These are phyloP conservation scores for Ctena decussata DNA, from an alignment of 2,888 invertebrate genomes.

Conservation along the genomic window DNA sequence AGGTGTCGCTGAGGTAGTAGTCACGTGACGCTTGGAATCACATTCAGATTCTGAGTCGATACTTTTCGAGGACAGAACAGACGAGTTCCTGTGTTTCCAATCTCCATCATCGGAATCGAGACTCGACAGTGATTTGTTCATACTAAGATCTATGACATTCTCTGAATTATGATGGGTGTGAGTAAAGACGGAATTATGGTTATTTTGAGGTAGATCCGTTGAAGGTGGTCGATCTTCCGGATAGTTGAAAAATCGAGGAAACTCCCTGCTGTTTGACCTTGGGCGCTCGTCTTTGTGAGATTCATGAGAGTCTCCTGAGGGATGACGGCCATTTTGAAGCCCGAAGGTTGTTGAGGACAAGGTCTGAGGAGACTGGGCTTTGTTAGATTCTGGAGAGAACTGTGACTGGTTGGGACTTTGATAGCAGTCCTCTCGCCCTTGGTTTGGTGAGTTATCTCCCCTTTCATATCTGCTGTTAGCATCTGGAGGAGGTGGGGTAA, in stretches of 20 bases:
- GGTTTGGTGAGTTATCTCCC: constrained; percentile 20
- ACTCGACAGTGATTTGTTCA: constrained; percentile 78
- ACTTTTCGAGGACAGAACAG: constrained; percentile 68
- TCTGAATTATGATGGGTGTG: constrained; percentile 44
- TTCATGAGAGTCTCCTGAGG: constrained; percentile 46
- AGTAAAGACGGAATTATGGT: constrained; percentile 46
- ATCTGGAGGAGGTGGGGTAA: constrained; percentile 57
- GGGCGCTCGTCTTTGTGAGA: constrained; percentile 48
- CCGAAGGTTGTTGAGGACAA: constrained; percentile 53
- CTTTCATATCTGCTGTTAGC: constrained; percentile 28
- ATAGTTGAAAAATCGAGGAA: constrained; percentile 51
- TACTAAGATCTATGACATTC: constrained; percentile 81
- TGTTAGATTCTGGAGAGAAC: constrained; percentile 62
- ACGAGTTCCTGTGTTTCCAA: constrained; percentile 69
- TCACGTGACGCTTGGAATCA: constrained; percentile 80
- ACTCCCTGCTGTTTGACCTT: constrained; percentile 23
- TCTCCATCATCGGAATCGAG: constrained; percentile 74
- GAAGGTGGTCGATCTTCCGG: constrained; percentile 60
- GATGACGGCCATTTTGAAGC: constrained; percentile 44
- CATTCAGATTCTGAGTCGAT: constrained; percentile 77
- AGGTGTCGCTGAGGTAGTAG: constrained; percentile 80
- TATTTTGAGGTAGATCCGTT: constrained; percentile 58
- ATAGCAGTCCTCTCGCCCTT: constrained; percentile 20
- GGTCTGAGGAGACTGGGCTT: constrained; percentile 62
- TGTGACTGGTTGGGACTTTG: constrained; percentile 53